A percentile compares a stretch with the other conserved stretches of the same genome.
Evolutionary conservation across 1,140 invertebrate genomes (phyloP).

Genomic region (Chymomyza costata): DNA sequence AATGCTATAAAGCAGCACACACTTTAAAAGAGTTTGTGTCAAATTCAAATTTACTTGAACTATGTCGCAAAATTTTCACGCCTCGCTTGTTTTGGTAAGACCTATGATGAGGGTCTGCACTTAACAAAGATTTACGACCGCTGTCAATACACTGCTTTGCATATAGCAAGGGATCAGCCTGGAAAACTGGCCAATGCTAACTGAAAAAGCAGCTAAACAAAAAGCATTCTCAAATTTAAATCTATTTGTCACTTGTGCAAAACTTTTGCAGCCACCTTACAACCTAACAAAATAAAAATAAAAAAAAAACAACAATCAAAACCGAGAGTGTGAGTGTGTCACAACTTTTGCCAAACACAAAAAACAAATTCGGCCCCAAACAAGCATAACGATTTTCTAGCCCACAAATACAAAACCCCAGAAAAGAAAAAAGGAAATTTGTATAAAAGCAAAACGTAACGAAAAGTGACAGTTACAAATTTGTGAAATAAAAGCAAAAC

Average conservation of each 20-base stretch:
- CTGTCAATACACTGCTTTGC: constrained; percentile 72
- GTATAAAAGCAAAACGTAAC: constrained; percentile 31
- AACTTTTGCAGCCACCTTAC: constrained; percentile 66
- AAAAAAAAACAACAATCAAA: too few relatives aligned
- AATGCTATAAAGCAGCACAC: too few relatives aligned
- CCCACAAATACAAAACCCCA: constrained; percentile 11
- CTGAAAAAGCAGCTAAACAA: constrained; percentile 30
- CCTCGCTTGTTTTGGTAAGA: constrained; percentile 5
- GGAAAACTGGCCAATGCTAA: constrained; percentile 6
- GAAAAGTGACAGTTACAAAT: constrained; percentile 71
- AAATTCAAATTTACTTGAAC: too few relatives aligned
- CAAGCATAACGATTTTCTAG: constrained; percentile 20
- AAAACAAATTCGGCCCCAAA: constrained; percentile 20
- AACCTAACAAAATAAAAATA: too few relatives aligned
- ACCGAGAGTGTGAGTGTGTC: too few relatives aligned
- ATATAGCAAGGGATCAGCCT: constrained; percentile 21
- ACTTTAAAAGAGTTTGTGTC: too few relatives aligned
- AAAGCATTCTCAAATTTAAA: constrained; percentile 72
- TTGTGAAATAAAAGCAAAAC: constrained; percentile 55
- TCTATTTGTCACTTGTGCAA: constrained; percentile 72
- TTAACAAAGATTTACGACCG: constrained; percentile 66
- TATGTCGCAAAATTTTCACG: constrained; percentile 43
- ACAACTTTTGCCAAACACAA: constrained; percentile 22
- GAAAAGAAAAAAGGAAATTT: constrained; percentile 1
- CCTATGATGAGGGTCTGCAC: constrained; percentile 57